Conservation (phyloP, 2,888 invertebrate species). For the Epistrophe grossulariae region DNA sequence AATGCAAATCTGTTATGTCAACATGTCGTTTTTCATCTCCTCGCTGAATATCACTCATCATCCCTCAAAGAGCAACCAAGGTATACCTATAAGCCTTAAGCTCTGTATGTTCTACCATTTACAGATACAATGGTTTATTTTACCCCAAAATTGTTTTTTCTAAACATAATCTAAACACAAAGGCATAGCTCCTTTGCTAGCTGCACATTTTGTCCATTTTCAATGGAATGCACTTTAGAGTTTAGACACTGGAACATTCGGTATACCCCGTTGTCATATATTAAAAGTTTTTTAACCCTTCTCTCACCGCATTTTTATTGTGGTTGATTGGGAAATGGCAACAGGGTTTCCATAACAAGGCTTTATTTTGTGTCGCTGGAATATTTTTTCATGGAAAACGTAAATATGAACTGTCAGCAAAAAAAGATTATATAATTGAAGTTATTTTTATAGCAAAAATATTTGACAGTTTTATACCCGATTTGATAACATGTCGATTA, state of each 20-base stretch:
- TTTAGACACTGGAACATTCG: not conserved
- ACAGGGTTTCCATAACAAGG: not conserved
- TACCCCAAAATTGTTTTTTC: constrained; percentile 30
- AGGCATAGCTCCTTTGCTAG: not conserved
- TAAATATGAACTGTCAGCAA: too few relatives aligned
- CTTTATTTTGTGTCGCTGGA: too few relatives aligned
- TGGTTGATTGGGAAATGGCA: not conserved
- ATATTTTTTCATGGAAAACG: too few relatives aligned
- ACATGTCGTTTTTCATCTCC: not conserved
- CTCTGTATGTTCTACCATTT: not conserved
- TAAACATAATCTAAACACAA: constrained; percentile 25
- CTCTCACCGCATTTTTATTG: not conserved
- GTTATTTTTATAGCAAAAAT: too few relatives aligned
- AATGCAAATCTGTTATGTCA: constrained; percentile 45
- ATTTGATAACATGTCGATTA: too few relatives aligned
- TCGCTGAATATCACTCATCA: not conserved
- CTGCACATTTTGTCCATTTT: not conserved
- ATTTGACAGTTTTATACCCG: too few relatives aligned
- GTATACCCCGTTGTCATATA: not conserved
- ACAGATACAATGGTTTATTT: too few relatives aligned
- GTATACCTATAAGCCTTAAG: not conserved
- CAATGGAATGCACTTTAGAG: not conserved
- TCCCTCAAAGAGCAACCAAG: not conserved
- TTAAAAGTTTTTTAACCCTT: not conserved
- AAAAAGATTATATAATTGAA: too few relatives aligned